phyloP scores from a whole-genome alignment of 2,888 invertebrate genomes.

The Lissocephala sabroskyi region DNA sequence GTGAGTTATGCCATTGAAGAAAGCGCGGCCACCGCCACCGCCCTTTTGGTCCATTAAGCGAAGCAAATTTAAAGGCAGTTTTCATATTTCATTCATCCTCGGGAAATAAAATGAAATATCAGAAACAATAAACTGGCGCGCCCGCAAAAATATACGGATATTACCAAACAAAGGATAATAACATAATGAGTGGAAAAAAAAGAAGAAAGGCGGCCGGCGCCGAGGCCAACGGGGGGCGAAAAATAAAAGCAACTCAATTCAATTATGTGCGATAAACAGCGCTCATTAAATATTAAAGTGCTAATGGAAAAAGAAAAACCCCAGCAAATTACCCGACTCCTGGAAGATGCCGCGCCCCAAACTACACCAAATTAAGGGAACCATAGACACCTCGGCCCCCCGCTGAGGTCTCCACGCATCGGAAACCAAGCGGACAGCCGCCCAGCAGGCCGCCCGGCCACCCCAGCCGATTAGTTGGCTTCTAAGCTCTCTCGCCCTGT shows the following conservation, averaged over 20 bases:
- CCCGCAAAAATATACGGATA: constrained; percentile 32
- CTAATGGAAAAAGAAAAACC: constrained; percentile 48
- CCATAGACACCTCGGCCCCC: too few species aligned
- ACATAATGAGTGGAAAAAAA: constrained; percentile 53
- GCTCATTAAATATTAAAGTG: constrained; percentile 55
- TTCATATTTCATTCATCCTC: constrained; percentile 39
- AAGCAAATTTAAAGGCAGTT: constrained; percentile 20
- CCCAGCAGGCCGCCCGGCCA: neutral
- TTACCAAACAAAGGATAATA: constrained; percentile 54
- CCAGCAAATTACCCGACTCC: too few species aligned
- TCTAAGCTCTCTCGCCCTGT: too few species aligned
- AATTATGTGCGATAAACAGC: constrained; percentile 57
- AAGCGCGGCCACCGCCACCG: too few species aligned
- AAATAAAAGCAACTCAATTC: constrained; percentile 37
- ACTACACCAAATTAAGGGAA: neutral
- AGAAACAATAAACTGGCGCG: neutral
- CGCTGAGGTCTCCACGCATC: too few species aligned
- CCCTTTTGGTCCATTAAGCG: too few species aligned
- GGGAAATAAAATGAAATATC: constrained; percentile 23
- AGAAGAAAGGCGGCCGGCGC: constrained; percentile 30
- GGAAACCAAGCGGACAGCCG: constrained; percentile 7
- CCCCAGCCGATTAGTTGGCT: too few species aligned
- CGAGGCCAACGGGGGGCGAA: neutral
- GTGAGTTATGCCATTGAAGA: constrained; percentile 36
- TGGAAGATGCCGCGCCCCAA: neutral